Evolutionary conservation across 1,140 invertebrate genomes (phyloP).

Genomic region (Neodiprion fabricii): DNA sequence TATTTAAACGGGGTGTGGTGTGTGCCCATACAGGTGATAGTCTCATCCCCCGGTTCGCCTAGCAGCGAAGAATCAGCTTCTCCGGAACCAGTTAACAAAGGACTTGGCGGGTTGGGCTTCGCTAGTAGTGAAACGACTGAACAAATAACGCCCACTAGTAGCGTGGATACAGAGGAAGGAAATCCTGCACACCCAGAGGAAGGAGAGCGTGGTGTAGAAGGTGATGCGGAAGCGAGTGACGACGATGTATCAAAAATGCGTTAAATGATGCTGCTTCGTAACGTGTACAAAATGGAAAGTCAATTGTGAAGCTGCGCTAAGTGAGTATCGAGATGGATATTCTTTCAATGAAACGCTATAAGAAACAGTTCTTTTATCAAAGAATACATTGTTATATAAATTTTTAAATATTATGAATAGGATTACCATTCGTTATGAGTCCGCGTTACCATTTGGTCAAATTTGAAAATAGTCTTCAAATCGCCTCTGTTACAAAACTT

Average conservation of each 20-base stretch:
- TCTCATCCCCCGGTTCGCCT: slow-evolving; percentile 77
- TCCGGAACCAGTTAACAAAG: slow-evolving; percentile 73
- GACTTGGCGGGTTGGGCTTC: slow-evolving; percentile 48
- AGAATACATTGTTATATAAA: slow-evolving; percentile 8
- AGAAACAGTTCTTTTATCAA: not conserved
- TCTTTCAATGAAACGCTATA: slow-evolving; percentile 1
- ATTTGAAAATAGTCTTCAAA: no score
- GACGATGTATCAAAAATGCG: slow-evolving; percentile 47
- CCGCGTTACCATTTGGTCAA: not conserved
- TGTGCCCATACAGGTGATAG: slow-evolving; percentile 67
- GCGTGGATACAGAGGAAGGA: slow-evolving; percentile 67
- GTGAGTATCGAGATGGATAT: slow-evolving; percentile 1
- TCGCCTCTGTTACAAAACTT: not conserved
- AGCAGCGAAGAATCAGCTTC: slow-evolving; percentile 71
- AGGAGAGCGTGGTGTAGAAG: slow-evolving; percentile 64
- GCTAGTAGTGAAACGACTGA: slow-evolving; percentile 53
- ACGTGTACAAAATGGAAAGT: slow-evolving; percentile 2
- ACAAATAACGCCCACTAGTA: slow-evolving; percentile 67
- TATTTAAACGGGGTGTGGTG: slow-evolving; percentile 12
- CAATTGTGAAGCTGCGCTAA: slow-evolving; percentile 1
- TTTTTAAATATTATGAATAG: slow-evolving; percentile 3
- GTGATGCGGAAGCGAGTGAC: slow-evolving; percentile 68
- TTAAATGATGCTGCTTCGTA: not conserved
- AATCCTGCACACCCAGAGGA: slow-evolving; percentile 60
- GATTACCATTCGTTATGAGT: not conserved